Evolutionary conservation across 1,140 invertebrate genomes (phyloP), one percentile per base, ranked within the genome.

Genomic region (Penaeus japonicus): DNA sequence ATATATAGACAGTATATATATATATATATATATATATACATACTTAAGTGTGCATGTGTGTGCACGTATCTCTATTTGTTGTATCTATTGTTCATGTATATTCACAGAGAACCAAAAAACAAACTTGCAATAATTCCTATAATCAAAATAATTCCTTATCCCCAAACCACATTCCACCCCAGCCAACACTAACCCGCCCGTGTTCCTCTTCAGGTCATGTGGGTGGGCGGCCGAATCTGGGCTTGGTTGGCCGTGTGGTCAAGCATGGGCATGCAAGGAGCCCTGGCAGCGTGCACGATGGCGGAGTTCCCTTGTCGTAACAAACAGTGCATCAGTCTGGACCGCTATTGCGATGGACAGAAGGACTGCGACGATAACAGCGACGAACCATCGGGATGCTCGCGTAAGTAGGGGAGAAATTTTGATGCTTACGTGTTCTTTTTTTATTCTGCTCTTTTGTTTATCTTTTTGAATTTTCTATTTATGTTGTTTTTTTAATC

Each of bases 311-410:
- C 89, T 18, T 91, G 90, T 73, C 73, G 89, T n/a, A 90, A 85
- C 80, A 84, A 90, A 57, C 89, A 90, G 59, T 91, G 90, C 86
- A 90, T 91, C 55, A 85, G 89, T 20, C 89, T 91, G 17, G 89
- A 91, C 85, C 85, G 87, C 18, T 91, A 90, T 81, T 91, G 90
- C 73, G 89, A 91, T 39, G 90, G 90, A 1, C 57, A 65, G 24
- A 83, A 75, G 54, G 89, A 91, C 62, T 91, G 91, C 62, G 55
- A 84, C 3, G 91, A 91, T 80, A 89, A 87, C 47, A 91, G 85
- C 30, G 91, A 91, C 62, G 90, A 91, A 55, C 87, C 90, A 18
- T 84, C 89, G 1, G 90, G 89, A 0, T 91, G 91, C 39, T 89
- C 90, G 15, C 89, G 90, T 91, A 35, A 86, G 90, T 89, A 4